These are phyloP conservation scores for Lithodes maja DNA, from an alignment of 2,888 invertebrate genomes.

Conservation along the genomic window DNA sequence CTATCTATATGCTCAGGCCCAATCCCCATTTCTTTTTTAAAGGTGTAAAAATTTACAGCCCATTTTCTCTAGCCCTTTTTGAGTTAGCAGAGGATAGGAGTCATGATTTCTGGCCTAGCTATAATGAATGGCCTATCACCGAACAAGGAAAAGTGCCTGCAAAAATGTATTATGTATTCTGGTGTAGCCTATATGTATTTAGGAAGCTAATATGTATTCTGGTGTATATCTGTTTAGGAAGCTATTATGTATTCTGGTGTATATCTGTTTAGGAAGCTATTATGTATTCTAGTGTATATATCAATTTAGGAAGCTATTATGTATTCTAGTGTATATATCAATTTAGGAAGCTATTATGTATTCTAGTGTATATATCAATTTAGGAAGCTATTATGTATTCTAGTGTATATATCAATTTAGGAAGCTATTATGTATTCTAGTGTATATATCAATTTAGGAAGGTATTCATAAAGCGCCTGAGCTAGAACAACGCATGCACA, in stretches of 20 bases:
- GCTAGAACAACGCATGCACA: constrained; percentile 7
- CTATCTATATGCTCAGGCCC: too few relatives aligned
- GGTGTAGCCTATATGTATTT: background rate
- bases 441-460: background rate
- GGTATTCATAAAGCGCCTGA: background rate
- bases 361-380: background rate
- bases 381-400: background rate
- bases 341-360: background rate
- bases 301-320: background rate
- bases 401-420: background rate
- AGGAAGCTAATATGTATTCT: background rate
- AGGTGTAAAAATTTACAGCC: too few relatives aligned
- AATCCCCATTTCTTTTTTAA: too few relatives aligned
- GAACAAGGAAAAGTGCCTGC: too few relatives aligned
- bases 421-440: background rate
- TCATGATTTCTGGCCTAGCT: too few relatives aligned
- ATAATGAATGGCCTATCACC: too few relatives aligned
- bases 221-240: background rate
- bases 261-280: too few relatives aligned
- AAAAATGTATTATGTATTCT: too few relatives aligned
- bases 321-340: too few relatives aligned
- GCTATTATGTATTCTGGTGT: background rate
- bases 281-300: background rate
- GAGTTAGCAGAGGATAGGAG: too few relatives aligned
- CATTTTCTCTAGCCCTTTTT: too few relatives aligned